Base-by-base conservation (phyloP, 2,888 invertebrate species). In the Cepaea hortensis region DNA sequence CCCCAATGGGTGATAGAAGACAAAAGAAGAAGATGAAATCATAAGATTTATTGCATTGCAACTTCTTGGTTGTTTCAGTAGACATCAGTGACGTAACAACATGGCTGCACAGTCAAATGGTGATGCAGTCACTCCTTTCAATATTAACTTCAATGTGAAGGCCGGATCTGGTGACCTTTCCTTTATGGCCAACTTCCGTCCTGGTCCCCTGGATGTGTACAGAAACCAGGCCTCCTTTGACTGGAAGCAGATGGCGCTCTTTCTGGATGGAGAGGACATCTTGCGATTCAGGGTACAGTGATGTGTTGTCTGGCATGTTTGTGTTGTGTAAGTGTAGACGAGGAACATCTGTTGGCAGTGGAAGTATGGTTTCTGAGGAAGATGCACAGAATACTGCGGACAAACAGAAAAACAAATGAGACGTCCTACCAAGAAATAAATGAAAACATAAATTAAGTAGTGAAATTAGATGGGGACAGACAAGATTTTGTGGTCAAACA, bases 201-300 rank as follows among this genome's bases (percentile, higher is more conserved):
- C 93, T 23, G 97, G 97, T 87, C 97, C 98, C 11, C 95, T 98
- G 90, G 97, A 97, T 93, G 94, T 92, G 0, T 98, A 97, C 94
- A 96, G 98, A 90, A 96, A 96, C 90, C 96, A 96, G 89, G 96
- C 97, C 1, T 96, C 96, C 23, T 98, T 98, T 92, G 96, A 97
- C 93, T 98, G 98, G 97, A 98, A 97, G 94, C 96, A 96, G 89
- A 95, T 98, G 94, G 97, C 97, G 93, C 93, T 97, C 76, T 96
- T 97, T 85, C 95, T 98, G 88, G 97, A 98, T 93, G 97, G 97
- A 89, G 96, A 97, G 92, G 96, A 97, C 82, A 95, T 96, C 88
- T 94, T 98, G 65, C 96, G 96, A 93, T 96, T 96, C 88, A 97
- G 98, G 96, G 98, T 98, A 18, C 23, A 0, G 20, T 70, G 70